Evolutionary conservation across 1,140 invertebrate species (phyloP), one percentile per base, ranked within the genome.

Genomic region (Heterodera carotae): DNA sequence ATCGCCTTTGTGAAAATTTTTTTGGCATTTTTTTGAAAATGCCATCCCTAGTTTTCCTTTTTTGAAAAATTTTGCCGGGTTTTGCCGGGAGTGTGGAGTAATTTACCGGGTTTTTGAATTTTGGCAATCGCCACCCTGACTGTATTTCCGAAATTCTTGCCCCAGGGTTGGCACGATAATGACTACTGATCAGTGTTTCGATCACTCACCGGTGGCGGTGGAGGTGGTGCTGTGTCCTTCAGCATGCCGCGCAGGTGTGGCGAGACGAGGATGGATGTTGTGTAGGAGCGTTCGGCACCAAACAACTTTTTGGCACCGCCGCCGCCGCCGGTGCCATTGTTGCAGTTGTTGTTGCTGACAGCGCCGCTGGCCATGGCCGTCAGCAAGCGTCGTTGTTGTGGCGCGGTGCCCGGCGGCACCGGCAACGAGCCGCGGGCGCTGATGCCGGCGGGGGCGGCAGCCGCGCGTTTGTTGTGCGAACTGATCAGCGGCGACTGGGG

Each of bases 181-280:
- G n/a, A n/a, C n/a, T n/a, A n/a, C n/a, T n/a, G n/a, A n/a, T n/a
- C n/a, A n/a, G n/a, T n/a, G n/a, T n/a, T n/a, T n/a, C n/a, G n/a
- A n/a, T n/a, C n/a, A 66, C 33, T 12, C 29, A 66, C 29, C 62
- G 22, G 62, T 31, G 62, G 7, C 29, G 60, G 7, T 22, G 60
- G n/a, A n/a, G n/a, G n/a, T n/a, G n/a, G n/a, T n/a, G n/a, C n/a
- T n/a, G n/a, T n/a, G n/a, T n/a, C 22, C 62, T 34, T 10, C 29
- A 31, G 15, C 22, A 29, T 84, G n/a, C 83, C 43, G 60, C 82
- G 68, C 59, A 75, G 59, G 68, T 73, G 79, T 22, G 84, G 84
- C 18, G 85, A 83, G n/a, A 86, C 84, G 27, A 86, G 71, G 69
- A 86, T 86, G 27, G 84, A 86, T 22, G 84, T 86, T 12, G 84